Evolutionary conservation across 1,140 invertebrate species (phyloP), one percentile per base, ranked within the genome.

Genomic region (Drosophila lini): DNA sequence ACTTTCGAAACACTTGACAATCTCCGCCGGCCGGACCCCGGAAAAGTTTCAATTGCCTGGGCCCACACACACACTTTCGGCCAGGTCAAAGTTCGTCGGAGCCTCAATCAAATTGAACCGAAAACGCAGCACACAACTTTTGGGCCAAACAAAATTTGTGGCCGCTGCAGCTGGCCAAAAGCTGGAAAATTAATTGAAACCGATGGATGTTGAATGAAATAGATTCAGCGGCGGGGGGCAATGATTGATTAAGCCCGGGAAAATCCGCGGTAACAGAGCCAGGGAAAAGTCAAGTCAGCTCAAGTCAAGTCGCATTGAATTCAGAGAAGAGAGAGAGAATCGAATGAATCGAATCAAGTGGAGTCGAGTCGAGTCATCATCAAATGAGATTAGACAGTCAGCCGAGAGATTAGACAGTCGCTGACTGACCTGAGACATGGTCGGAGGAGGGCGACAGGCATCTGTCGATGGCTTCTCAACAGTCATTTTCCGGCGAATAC

Each of bases 151-250:
- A 80, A 80, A 81, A 78, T 81, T 83, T 83, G 80, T 83, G 80
- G 81, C 31, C 77, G 40, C 52, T 77, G 81, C 81, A 83, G 81
- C 65, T 75, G 81, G 79, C 75, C 62, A 67, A 64, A 61, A 82
- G 69, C 78, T 67, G 69, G 65, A 69, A 78, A 86, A 82, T 88
- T 86, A 86, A 86, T 86, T 86, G 82, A 85, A 86, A 74, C 25
- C 67, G 47, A 67, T 58, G 52, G 80, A 83, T 74, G 62, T 79
- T 82, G 80, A 38, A 28, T 28, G 25, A 5, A 63, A 85, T 86
- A 58, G 65, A 78, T 67, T 53, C 31, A 19, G 22, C 22, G 22
- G 22, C 2, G 22, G 22, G 22, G 36, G 67, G 56, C 61, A 84
- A 80, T 84, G 60, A 84, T 84, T 84, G 81, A 84, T 77, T 76